phyloP scores from a whole-genome alignment of 2,888 invertebrate genomes.

The Drosophila neoperkinsi region DNA sequence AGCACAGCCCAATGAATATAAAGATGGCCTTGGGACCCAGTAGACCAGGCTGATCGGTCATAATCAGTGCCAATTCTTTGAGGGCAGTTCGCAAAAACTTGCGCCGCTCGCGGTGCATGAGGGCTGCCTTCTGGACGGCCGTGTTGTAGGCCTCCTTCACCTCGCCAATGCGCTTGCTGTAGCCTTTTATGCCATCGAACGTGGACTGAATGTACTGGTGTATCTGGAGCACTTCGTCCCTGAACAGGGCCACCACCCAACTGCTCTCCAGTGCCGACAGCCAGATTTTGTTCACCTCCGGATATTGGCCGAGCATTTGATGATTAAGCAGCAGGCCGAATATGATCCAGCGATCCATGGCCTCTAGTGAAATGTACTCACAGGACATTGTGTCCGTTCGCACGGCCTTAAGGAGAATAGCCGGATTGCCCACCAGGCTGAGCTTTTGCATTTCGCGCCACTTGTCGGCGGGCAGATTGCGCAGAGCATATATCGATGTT shows the following conservation, averaged over 20 bases:
- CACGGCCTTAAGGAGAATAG: constrained; percentile 96
- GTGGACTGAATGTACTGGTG: constrained; percentile 96
- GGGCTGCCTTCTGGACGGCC: constrained; percentile 95
- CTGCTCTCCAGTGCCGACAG: constrained; percentile 95
- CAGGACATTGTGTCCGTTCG: constrained; percentile 98
- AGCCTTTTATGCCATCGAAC: constrained; percentile 98
- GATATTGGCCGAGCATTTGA: constrained; percentile 92
- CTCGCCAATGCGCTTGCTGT: constrained; percentile 96
- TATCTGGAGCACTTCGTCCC: constrained; percentile 98
- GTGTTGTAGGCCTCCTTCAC: constrained; percentile 97
- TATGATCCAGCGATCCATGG: constrained; percentile 98
- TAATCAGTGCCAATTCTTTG: constrained; percentile 96
- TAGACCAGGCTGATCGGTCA: constrained; percentile 98
- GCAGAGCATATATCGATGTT: constrained; percentile 93
- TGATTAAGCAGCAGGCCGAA: constrained; percentile 97
- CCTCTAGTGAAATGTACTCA: constrained; percentile 97
- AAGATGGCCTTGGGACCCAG: constrained; percentile 98
- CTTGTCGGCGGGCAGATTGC: constrained; percentile 96
- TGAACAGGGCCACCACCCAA: constrained; percentile 96
- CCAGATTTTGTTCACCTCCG: constrained; percentile 95
- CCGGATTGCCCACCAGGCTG: constrained; percentile 97
- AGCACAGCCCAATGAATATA: constrained; percentile 97
- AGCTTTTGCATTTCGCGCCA: constrained; percentile 97
- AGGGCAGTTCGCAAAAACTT: constrained; percentile 98
- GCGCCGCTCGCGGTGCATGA: constrained; percentile 96